Evolutionary conservation across 1,140 invertebrate species (phyloP).

Genomic region (Bathynomus jamesi): DNA sequence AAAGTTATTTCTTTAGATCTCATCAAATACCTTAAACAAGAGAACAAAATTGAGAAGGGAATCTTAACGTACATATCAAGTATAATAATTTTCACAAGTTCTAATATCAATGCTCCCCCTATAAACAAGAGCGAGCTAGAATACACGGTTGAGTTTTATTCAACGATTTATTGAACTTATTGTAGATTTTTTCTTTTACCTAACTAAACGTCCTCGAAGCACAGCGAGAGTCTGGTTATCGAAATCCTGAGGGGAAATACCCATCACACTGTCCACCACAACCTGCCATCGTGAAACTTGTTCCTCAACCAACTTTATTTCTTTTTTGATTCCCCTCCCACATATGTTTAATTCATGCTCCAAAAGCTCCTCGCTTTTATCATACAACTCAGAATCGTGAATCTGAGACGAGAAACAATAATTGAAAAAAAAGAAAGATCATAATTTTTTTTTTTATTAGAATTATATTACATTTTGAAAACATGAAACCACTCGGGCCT

Average conservation of each 20-base stretch:
- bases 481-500: too few relatives aligned
- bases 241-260: constrained; percentile 66
- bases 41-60: neutral
- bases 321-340: constrained; percentile 56
- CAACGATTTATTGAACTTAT: too few relatives aligned
- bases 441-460: too few relatives aligned
- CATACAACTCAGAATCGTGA: constrained; percentile 38
- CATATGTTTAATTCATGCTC: constrained; percentile 41
- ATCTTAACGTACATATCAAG: too few relatives aligned
- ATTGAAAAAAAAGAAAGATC: constrained; percentile 12
- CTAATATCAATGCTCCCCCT: too few relatives aligned
- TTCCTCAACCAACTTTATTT: constrained; percentile 80
- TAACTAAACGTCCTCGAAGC: constrained; percentile 79
- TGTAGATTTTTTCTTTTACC: too few relatives aligned
- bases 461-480: too few relatives aligned
- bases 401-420: constrained; percentile 20
- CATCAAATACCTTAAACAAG: constrained; percentile 11
- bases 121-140: too few relatives aligned
- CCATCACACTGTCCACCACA: constrained; percentile 80
- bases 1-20: constrained; percentile 4
- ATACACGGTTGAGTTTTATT: too few relatives aligned
- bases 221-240: constrained; percentile 90
- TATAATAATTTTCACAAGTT: too few relatives aligned
- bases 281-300: constrained; percentile 76
- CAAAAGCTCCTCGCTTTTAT: constrained; percentile 48